Evolutionary conservation across 2,113 vertebrate species (phyloP).

Genomic region (Aythya baeri): DNA sequence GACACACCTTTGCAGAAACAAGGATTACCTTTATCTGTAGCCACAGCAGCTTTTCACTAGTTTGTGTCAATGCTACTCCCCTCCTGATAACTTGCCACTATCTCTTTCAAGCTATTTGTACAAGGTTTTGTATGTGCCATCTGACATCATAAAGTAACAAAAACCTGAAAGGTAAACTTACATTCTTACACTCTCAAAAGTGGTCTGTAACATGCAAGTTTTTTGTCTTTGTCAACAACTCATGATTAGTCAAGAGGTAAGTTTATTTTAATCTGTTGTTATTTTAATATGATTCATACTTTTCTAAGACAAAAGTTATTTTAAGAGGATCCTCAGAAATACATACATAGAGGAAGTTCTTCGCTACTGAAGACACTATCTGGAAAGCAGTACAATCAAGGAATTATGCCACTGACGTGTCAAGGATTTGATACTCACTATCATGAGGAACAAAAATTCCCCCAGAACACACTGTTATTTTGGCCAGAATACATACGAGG

Average conservation of each 20-base stretch:
- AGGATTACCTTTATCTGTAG: slow-evolving; percentile 67
- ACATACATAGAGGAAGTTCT: background rate
- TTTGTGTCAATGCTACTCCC: slow-evolving; percentile 45
- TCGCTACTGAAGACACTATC: background rate
- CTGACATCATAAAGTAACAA: background rate
- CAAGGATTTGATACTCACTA: background rate
- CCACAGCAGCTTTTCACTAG: slow-evolving; percentile 66
- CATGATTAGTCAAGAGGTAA: background rate
- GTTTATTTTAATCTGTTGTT: background rate
- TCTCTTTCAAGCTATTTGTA: slow-evolving; percentile 36
- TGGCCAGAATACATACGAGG: background rate
- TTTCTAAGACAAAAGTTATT: background rate
- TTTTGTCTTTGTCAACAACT: slow-evolving; percentile 25
- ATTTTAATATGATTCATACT: slow-evolving; percentile 32
- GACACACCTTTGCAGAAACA: slow-evolving; percentile 45
- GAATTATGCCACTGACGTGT: background rate
- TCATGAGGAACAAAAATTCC: background rate
- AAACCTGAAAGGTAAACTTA: background rate
- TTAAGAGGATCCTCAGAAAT: background rate
- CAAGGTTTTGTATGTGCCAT: slow-evolving; percentile 14
- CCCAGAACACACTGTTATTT: background rate
- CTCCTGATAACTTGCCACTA: slow-evolving; percentile 43
- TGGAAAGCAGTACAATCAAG: background rate
- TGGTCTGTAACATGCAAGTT: background rate
- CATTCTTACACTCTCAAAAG: background rate